phyloP scores from a whole-genome alignment of 1,140 invertebrate genomes.

The Phortica variegata region DNA sequence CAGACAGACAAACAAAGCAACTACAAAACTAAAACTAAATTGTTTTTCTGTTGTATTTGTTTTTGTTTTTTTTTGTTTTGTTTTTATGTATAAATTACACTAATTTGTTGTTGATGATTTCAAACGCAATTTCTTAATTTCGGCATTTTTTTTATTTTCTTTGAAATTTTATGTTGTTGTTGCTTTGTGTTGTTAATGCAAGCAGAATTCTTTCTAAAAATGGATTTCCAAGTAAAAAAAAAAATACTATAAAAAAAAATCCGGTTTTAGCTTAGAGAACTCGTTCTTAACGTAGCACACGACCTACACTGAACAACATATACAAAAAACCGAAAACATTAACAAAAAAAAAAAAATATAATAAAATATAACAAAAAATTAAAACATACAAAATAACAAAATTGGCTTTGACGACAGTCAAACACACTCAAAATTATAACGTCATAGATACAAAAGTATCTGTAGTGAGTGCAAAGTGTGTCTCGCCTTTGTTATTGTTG shows the following conservation, averaged over 20 bases:
- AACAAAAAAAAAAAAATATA: not conserved
- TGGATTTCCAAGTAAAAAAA: too few species aligned
- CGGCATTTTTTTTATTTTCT: conserved; percentile 16
- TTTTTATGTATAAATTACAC: conserved; percentile 11
- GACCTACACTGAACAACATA: not conserved
- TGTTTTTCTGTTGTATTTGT: conserved; percentile 6
- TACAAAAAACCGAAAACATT: not conserved
- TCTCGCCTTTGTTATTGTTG: too few species aligned
- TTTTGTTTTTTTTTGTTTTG: not conserved
- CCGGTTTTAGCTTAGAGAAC: not conserved
- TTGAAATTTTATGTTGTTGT: too few species aligned
- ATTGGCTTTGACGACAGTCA: too few species aligned
- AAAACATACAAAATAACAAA: not conserved
- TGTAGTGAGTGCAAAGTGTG: too few species aligned
- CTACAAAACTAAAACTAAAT: not conserved
- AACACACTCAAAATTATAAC: too few species aligned
- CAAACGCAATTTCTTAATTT: too few species aligned
- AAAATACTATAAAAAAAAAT: not conserved
- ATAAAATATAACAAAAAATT: not conserved
- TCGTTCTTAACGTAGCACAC: too few species aligned
- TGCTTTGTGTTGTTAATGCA: too few species aligned
- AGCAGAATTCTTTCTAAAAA: too few species aligned
- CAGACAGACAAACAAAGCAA: conserved; percentile 3
- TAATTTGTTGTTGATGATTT: conserved; percentile 31
- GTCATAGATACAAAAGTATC: too few species aligned